Conservation (phyloP, 2,797 vertebrate species). For the Buceros bicornis region DNA sequence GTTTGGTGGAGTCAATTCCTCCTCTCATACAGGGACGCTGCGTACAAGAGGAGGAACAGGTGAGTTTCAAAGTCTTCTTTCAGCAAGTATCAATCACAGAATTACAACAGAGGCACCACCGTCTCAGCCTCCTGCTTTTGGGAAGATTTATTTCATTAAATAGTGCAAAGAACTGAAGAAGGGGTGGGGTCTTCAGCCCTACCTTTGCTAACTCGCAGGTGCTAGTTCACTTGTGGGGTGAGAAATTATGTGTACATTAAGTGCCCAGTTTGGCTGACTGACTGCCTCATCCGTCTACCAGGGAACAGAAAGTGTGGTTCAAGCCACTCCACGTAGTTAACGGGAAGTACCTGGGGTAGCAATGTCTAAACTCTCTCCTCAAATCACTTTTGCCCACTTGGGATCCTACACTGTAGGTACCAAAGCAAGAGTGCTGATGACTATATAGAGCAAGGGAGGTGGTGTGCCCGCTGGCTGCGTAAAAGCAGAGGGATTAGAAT, state of each 20-base stretch:
- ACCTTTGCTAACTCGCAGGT: background rate
- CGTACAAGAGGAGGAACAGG: slow-evolving; percentile 92
- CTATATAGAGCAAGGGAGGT: background rate
- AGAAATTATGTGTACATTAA: background rate
- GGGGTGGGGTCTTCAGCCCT: background rate
- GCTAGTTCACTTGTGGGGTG: background rate
- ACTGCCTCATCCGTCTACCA: background rate
- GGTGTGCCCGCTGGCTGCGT: fast-evolving
- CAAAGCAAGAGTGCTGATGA: background rate
- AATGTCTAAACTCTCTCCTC: background rate
- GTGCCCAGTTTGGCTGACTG: background rate
- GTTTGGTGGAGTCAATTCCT: slow-evolving; percentile 93
- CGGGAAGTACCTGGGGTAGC: background rate
- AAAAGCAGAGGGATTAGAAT: background rate
- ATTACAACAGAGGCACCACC: background rate
- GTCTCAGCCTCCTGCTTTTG: background rate
- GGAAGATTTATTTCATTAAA: background rate
- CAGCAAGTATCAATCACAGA: background rate
- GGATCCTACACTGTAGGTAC: background rate
- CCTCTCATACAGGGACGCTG: slow-evolving; percentile 91
- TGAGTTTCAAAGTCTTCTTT: slow-evolving; percentile 62
- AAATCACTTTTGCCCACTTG: background rate
- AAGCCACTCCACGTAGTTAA: background rate
- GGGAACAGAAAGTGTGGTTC: background rate
- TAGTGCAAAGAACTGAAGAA: background rate